Evolutionary conservation across 2,797 vertebrate species (phyloP), one percentile per base, ranked within the genome.

Genomic region (Allobates femoralis): DNA sequence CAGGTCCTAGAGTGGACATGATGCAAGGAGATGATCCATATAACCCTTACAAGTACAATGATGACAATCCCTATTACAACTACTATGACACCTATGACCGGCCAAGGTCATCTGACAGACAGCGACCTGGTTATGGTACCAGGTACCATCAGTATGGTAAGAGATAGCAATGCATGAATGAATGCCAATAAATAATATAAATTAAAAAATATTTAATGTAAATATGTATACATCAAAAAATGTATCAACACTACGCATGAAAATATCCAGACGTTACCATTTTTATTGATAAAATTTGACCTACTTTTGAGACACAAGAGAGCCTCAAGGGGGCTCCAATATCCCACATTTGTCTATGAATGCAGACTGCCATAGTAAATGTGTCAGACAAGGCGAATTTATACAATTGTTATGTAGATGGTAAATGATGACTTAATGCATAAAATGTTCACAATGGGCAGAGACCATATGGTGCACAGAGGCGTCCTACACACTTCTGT

Each of bases 81-180:
- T 94, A 98, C 90, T 96, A 99, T 78, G 98, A 99, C 90, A 96
- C 96, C 0, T 99, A 99, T 30, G 97, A 98, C 88, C 93, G 95
- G 90, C 96, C 96, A 6, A 92, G 96, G 58, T 75, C 92, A 1
- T 93, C 94, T 73, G 90, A 92, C 75, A 93, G 96, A 87, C 85
- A 94, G 64, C 95, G 97, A 84, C 96, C 96, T 0, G 98, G 98
- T 51, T 98, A 99, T 0, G 97, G 97, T 90, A 99, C 97, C 79
- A 92, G 96, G 28, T 96, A 98, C 90, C 97, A 97, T 90, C 97
- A 99, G 92, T 92, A 99, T 67, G 97, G 97, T 99, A 95, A 97
- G 50, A 53, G 19, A 26, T 15, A 71, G 19, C 37, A 51, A 60
- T 81, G 32, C 34, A 60, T 80, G 58, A 7, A 81, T 28, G 76